These are phyloP conservation scores for Phyto melanocephala DNA, from an alignment of 2,888 invertebrate species.

Conservation along the genomic window DNA sequence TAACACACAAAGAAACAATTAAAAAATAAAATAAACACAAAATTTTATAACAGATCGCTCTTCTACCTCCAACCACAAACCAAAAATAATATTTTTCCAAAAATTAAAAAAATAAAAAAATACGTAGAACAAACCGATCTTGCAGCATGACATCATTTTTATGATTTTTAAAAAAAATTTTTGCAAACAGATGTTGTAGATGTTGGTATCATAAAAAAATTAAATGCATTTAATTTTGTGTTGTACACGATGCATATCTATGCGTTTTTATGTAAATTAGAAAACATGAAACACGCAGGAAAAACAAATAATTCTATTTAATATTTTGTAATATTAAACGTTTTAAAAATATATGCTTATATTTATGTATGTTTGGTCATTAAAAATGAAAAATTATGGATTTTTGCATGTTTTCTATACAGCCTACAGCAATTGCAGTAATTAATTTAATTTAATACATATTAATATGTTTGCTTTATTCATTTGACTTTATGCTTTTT, in stretches of 20 bases:
- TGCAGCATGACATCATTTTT: conserved; percentile 60
- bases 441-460: conserved; percentile 34
- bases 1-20: neutral
- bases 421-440: conserved; percentile 11
- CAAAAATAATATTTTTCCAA: conserved; percentile 38
- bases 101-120: conserved; percentile 11
- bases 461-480: conserved; percentile 27
- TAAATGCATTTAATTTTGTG: conserved; percentile 20
- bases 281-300: conserved; percentile 10
- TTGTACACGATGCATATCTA: conserved; percentile 34
- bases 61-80: neutral
- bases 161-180: conserved; percentile 36
- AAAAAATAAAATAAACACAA: neutral
- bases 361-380: neutral
- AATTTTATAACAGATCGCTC: conserved; percentile 9
- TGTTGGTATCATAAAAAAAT: conserved; percentile 38
- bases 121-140: conserved; percentile 40
- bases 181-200: conserved; percentile 58
- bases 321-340: conserved; percentile 14
- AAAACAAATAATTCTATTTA: conserved; percentile 17
- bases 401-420: conserved; percentile 10
- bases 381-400: conserved; percentile 12
- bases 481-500: neutral
- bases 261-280: conserved; percentile 18
- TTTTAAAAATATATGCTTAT: neutral